phyloP scores from a whole-genome alignment of 1,140 invertebrate genomes.

The Agrypnia vestita region DNA sequence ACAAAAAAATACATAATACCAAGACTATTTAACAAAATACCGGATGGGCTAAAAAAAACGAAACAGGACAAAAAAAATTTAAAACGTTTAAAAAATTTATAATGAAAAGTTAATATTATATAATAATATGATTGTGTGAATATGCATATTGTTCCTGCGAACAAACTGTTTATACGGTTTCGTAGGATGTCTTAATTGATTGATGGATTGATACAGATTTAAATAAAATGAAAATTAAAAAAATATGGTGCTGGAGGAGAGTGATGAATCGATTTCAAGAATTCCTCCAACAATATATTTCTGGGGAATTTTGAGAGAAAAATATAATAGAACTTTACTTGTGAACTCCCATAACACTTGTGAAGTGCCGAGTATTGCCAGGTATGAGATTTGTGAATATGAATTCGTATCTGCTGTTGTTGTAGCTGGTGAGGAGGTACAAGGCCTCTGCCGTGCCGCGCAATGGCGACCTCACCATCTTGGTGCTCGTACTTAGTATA shows the following conservation, averaged over 20 bases:
- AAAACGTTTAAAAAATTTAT: too few species aligned
- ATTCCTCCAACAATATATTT: too few species aligned
- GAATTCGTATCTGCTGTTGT: constrained; percentile 94
- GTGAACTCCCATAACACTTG: constrained; percentile 91
- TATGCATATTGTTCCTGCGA: too few species aligned
- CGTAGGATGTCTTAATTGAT: too few species aligned
- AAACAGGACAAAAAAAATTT: too few species aligned
- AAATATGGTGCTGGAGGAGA: not conserved
- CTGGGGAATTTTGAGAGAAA: not conserved
- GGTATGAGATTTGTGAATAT: constrained; percentile 94
- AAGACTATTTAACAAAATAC: too few species aligned
- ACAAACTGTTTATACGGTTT: too few species aligned
- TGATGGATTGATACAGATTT: not conserved
- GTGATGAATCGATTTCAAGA: not conserved
- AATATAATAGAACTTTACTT: constrained; percentile 72
- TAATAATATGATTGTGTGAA: too few species aligned
- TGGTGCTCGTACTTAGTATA: constrained; percentile 86
- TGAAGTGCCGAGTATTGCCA: constrained; percentile 89
- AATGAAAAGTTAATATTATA: too few species aligned
- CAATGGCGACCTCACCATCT: constrained; percentile 90
- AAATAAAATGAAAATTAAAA: not conserved
- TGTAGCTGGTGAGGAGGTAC: constrained; percentile 89
- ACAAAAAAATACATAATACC: too few species aligned
- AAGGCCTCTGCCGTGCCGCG: constrained; percentile 91
- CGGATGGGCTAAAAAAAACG: too few species aligned